A percentile compares a stretch with the other conserved stretches of the same genome.
Evolutionary conservation across 2,797 vertebrate genomes (phyloP).

Genomic region (Thalassophryne amazonica): DNA sequence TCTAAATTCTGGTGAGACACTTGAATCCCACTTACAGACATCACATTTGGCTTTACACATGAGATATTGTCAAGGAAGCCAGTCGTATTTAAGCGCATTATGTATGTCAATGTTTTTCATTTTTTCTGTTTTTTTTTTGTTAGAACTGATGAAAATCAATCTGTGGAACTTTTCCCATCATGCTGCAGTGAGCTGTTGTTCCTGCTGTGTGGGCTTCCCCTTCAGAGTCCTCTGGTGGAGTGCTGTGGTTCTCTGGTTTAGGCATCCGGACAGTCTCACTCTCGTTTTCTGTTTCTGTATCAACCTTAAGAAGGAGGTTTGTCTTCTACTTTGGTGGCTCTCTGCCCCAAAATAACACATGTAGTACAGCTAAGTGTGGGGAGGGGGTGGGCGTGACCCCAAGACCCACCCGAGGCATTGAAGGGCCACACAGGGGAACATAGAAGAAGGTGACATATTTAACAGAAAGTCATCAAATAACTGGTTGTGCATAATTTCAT

Average conservation of each 20-base stretch:
- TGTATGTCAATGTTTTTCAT: slow-evolving; percentile 35
- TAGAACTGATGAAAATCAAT: slow-evolving; percentile 60
- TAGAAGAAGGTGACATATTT: slow-evolving; percentile 33
- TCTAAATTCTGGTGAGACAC: slow-evolving; percentile 30
- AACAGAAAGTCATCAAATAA: not conserved
- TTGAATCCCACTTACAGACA: slow-evolving; percentile 22
- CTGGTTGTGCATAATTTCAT: not conserved
- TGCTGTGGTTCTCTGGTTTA: slow-evolving; percentile 37
- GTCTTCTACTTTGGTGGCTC: slow-evolving; percentile 67
- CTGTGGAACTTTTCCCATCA: slow-evolving; percentile 55
- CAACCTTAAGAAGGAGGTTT: slow-evolving; percentile 40
- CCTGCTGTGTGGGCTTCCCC: slow-evolving; percentile 72
- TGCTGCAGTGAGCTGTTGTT: slow-evolving; percentile 40
- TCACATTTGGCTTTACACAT: slow-evolving; percentile 46
- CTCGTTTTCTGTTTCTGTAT: slow-evolving; percentile 2
- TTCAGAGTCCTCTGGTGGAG: slow-evolving; percentile 32
- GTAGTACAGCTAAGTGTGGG: slow-evolving; percentile 61
- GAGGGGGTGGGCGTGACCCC: slow-evolving; percentile 20
- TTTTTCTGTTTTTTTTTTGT: slow-evolving; percentile 26
- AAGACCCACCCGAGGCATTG: slow-evolving; percentile 47
- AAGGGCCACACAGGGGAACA: slow-evolving; percentile 59
- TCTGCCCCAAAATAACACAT: slow-evolving; percentile 47
- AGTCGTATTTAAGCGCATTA: slow-evolving; percentile 43
- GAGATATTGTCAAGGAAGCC: slow-evolving; percentile 44
- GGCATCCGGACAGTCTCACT: slow-evolving; percentile 33